These are phyloP conservation scores for Bufo bufo DNA, from an alignment of 2,113 vertebrate species.

Conservation along the genomic window DNA sequence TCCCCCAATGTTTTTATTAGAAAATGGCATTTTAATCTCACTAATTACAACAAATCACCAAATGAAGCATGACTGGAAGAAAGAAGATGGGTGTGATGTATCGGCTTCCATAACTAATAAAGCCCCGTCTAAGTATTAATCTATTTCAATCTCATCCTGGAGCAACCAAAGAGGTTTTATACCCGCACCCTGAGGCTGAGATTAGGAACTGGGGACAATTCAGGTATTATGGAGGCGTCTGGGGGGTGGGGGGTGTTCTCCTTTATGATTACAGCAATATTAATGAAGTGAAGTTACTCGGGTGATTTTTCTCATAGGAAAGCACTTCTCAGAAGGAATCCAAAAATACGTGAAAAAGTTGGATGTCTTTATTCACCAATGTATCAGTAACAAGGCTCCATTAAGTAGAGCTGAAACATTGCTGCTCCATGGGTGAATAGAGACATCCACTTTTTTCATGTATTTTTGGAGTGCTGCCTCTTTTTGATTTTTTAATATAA, in stretches of 20 bases:
- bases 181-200: slow-evolving; percentile 7
- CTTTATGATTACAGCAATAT: background rate
- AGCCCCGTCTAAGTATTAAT: slow-evolving; percentile 46
- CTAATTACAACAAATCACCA: slow-evolving; percentile 46
- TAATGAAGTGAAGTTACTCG: background rate
- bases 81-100: slow-evolving; percentile 41
- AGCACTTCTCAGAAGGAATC: no score
- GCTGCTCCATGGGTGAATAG: no score
- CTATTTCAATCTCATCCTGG: slow-evolving; percentile 43
- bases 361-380: background rate
- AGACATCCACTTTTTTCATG: no score
- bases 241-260: background rate
- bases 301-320: no score
- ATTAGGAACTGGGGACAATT: background rate
- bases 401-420: no score
- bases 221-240: background rate
- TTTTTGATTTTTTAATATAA: no score
- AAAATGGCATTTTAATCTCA: slow-evolving; percentile 48
- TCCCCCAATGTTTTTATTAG: background rate
- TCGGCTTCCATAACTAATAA: slow-evolving; percentile 48
- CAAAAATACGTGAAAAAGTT: no score
- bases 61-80: slow-evolving; percentile 51
- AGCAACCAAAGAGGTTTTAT: background rate
- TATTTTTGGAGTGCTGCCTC: no score
- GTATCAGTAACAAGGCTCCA: no score